Evolutionary conservation across 2,113 vertebrate genomes (phyloP).

Genomic region (Tonatia bakeri): DNA sequence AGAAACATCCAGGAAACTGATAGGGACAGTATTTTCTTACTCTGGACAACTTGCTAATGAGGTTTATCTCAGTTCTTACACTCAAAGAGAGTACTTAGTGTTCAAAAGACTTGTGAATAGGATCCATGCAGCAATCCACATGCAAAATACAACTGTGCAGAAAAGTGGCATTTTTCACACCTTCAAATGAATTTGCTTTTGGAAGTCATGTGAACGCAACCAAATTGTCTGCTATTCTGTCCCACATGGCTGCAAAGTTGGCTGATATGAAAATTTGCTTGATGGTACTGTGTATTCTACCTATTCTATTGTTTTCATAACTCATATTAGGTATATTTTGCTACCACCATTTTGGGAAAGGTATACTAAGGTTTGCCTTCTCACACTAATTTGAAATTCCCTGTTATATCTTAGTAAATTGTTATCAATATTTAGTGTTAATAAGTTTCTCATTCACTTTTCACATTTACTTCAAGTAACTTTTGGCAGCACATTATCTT

Average conservation of each 20-base stretch:
- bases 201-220: constrained; percentile 4
- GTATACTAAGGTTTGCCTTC: neutral
- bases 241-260: neutral
- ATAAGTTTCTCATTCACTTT: neutral
- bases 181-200: constrained; percentile 48
- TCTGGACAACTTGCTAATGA: constrained; percentile 59
- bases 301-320: neutral
- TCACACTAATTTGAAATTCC: neutral
- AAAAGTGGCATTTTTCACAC: constrained; percentile 63
- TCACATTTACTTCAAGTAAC: neutral
- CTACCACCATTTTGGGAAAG: neutral
- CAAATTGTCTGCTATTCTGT: neutral
- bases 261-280: neutral
- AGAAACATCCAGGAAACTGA: neutral
- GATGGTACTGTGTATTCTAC: neutral
- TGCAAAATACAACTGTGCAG: constrained; percentile 55
- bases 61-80: constrained; percentile 1
- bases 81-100: constrained; percentile 36
- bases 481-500: too few species aligned
- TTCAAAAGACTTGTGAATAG: constrained; percentile 55
- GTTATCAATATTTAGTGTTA: neutral
- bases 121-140: constrained; percentile 30
- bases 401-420: neutral
- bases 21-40: constrained; percentile 26
- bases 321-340: neutral